phyloP scores from a whole-genome alignment of 35 echinoderm and acorn worm species.

The Apostichopus japonicus region DNA sequence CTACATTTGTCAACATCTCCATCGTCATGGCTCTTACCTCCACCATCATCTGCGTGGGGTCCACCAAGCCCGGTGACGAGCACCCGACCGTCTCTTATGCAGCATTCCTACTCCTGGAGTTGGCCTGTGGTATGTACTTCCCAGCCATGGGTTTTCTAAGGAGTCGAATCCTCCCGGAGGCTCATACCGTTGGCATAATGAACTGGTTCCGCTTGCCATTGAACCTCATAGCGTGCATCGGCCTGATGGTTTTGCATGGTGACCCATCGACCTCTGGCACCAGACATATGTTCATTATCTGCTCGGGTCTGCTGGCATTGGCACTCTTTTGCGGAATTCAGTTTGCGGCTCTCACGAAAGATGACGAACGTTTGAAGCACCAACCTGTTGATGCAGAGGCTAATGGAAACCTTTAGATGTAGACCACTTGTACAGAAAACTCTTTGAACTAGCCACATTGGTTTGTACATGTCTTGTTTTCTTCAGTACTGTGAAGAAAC shows the following conservation, averaged over 20 bases:
- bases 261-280: slow-evolving; percentile 79
- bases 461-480: too few species aligned
- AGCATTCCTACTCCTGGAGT: slow-evolving; percentile 85
- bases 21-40: slow-evolving; percentile 77
- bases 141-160: slow-evolving; percentile 95
- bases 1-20: slow-evolving; percentile 73
- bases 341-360: slow-evolving; percentile 71
- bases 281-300: slow-evolving; percentile 94
- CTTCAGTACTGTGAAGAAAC: too few species aligned
- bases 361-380: slow-evolving; percentile 57
- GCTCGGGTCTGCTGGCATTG: slow-evolving; percentile 64
- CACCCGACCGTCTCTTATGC: slow-evolving; percentile 78
- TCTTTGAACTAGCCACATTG: too few species aligned
- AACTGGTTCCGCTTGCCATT: slow-evolving; percentile 99
- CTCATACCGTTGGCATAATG: slow-evolving; percentile 91
- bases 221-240: slow-evolving; percentile 89
- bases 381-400: neutral
- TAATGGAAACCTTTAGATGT: neutral
- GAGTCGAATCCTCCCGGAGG: slow-evolving; percentile 78
- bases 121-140: slow-evolving; percentile 96
- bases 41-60: slow-evolving; percentile 80
- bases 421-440: too few species aligned
- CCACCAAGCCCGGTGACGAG: slow-evolving; percentile 75
- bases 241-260: slow-evolving; percentile 91
- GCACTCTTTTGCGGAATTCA: slow-evolving; percentile 84